Base-by-base conservation (phyloP, 92 coral and sea anemone species). In the Porites evermanni region DNA sequence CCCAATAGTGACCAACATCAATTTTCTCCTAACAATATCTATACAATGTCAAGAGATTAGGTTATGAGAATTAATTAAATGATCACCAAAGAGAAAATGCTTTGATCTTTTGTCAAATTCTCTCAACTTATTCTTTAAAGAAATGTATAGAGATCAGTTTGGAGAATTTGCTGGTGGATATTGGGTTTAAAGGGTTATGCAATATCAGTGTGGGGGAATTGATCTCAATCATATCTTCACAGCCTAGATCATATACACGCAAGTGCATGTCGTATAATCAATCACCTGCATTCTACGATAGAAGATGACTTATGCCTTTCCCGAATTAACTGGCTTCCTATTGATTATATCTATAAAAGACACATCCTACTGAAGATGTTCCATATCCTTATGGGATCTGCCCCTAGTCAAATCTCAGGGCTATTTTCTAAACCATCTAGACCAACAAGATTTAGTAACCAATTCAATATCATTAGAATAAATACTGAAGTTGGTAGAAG, bases 191-290 rank as follows among this genome's bases (percentile, higher is more conserved):
- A 29, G 32, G 32, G 32, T 6, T 50, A 72, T 72, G 12, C 58
- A 38, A 70, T 70, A 11, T 70, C 17, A 70, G 75, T 70, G 32
- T 24, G 75, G 75, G 75, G 75, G 7, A 70, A 70, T n/a, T 21
- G 75, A 6, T 52, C 11, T 2, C 53, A 47, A 18, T 73, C 64
- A 8, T 20, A 58, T 7, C 8, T 73, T 3, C 47, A 47, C 32
- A 47, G 29, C n/a, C 78, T 73, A 10, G 52, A 73, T 60, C 52
- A 9, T 16, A 47, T 51, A 58, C 78, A 73, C 12, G 47, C 64
- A 73, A 73, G 78, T 12, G 78, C 63, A 17, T 16, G 60, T 19
- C 23, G 78, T 19, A 73, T 73, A 13, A 73, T 47, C 47, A 73
- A 52, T 32, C 17, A 73, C 23, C 78, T 52, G 47, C 63, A 73